A percentile compares a stretch with the other conserved stretches of the same genome.
Conservation (phyloP, 2,888 invertebrate species). For the Drymonia ruficornis region DNA sequence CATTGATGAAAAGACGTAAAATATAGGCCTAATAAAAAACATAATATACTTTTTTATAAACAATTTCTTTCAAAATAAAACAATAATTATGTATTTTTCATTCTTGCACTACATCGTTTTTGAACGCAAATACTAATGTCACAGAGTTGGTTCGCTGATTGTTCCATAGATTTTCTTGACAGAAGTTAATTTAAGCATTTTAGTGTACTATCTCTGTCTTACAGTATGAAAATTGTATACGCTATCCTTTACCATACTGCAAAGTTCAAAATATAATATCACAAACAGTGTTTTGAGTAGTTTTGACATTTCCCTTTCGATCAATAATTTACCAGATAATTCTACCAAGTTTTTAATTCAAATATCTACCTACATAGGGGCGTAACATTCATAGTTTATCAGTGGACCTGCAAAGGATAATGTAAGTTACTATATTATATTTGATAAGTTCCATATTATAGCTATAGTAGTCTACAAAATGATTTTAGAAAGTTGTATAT, state of each 20-base stretch:
- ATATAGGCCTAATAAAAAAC: too few species aligned
- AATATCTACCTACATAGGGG: constrained; percentile 2
- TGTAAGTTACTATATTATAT: constrained; percentile 1
- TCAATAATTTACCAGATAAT: constrained; percentile 4
- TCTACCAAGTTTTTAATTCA: constrained; percentile 2
- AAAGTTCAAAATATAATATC: neutral
- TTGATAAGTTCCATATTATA: neutral
- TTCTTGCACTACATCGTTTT: too few species aligned
- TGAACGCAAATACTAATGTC: neutral
- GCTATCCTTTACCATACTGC: neutral
- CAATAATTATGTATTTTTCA: too few species aligned
- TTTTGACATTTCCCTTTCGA: neutral
- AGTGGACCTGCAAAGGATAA: neutral
- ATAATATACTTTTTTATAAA: too few species aligned
- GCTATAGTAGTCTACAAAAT: neutral
- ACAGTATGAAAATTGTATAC: neutral
- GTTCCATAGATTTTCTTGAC: neutral
- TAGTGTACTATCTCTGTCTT: neutral
- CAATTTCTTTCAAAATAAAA: too few species aligned
- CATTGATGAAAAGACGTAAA: too few species aligned
- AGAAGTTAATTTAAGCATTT: constrained; percentile 1
- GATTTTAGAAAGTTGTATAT: constrained; percentile 8
- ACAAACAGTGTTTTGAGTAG: neutral
- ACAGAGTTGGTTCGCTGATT: neutral
- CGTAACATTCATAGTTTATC: constrained; percentile 1